Evolutionary conservation across 2,888 invertebrate genomes (phyloP).

Genomic region (Eupithecia dodoneata): DNA sequence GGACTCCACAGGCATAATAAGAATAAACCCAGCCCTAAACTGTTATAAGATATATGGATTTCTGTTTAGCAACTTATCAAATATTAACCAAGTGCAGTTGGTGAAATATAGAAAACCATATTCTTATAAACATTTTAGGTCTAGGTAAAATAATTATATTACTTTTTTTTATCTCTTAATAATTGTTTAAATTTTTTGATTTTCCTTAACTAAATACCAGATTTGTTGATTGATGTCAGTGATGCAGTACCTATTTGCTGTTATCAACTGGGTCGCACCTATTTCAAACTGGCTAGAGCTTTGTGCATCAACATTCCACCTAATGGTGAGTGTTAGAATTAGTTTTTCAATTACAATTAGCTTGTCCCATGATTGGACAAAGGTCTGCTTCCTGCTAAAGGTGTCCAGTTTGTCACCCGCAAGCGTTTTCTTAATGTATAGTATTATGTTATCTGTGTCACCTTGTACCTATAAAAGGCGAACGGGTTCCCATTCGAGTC

Average conservation of each 20-base stretch:
- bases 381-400: not conserved
- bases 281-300: slow-evolving; percentile 93
- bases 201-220: slow-evolving; percentile 68
- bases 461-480: no score
- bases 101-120: not conserved
- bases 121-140: not conserved
- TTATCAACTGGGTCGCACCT: slow-evolving; percentile 96
- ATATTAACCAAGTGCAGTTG: not conserved
- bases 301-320: slow-evolving; percentile 95
- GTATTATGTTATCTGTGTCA: no score
- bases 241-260: slow-evolving; percentile 99
- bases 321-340: slow-evolving; percentile 87
- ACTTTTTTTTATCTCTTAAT: not conserved
- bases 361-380: not conserved
- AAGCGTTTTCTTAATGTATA: no score
- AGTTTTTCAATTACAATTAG: not conserved
- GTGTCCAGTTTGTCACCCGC: not conserved
- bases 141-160: not conserved
- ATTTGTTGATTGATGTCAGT: slow-evolving; percentile 98
- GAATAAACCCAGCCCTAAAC: not conserved
- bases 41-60: not conserved
- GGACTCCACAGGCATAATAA: not conserved
- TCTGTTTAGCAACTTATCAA: not conserved
- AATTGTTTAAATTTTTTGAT: not conserved
- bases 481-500: no score